A percentile compares a stretch with the other conserved stretches of the same genome.
Conservation (phyloP, 2,888 invertebrate genomes). For the Osmoderma eremita region DNA sequence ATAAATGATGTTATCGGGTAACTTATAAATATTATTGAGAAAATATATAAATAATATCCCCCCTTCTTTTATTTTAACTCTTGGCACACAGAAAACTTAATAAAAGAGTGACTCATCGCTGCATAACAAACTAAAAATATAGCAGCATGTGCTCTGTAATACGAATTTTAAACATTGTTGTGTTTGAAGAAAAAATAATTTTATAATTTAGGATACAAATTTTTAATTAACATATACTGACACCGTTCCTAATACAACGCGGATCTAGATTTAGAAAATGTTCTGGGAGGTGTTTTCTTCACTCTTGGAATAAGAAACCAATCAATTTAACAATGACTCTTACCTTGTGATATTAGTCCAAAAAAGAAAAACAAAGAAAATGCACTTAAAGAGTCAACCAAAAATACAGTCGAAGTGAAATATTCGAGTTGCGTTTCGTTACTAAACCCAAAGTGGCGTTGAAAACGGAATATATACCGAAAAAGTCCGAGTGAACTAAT, state of each 20-base stretch:
- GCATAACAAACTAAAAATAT: conserved; percentile 11
- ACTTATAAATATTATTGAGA: conserved; percentile 18
- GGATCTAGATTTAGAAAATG: too few species aligned
- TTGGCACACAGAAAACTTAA: conserved; percentile 24
- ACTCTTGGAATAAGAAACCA: background rate
- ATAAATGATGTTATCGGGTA: background rate
- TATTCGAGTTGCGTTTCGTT: conserved; percentile 31
- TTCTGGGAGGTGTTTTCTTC: background rate
- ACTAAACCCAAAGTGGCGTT: conserved; percentile 17
- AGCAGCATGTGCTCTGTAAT: background rate
- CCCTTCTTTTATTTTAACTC: conserved; percentile 16
- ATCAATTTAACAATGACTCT: background rate
- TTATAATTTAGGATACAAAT: too few species aligned
- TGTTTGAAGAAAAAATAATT: background rate
- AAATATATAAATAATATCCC: conserved; percentile 23
- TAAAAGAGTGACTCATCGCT: conserved; percentile 20
- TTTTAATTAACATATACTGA: too few species aligned
- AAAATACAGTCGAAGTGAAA: conserved; percentile 20
- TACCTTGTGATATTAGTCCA: conserved; percentile 30
- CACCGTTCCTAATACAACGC: too few species aligned
- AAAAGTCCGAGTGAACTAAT: conserved; percentile 15
- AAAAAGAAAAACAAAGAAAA: conserved; percentile 25
- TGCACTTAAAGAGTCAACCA: conserved; percentile 10
- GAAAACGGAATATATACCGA: conserved; percentile 33
- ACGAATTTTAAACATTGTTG: too few species aligned